Evolutionary conservation across 2,797 vertebrate species (phyloP).

Genomic region (Pseudochirops corinnae): DNA sequence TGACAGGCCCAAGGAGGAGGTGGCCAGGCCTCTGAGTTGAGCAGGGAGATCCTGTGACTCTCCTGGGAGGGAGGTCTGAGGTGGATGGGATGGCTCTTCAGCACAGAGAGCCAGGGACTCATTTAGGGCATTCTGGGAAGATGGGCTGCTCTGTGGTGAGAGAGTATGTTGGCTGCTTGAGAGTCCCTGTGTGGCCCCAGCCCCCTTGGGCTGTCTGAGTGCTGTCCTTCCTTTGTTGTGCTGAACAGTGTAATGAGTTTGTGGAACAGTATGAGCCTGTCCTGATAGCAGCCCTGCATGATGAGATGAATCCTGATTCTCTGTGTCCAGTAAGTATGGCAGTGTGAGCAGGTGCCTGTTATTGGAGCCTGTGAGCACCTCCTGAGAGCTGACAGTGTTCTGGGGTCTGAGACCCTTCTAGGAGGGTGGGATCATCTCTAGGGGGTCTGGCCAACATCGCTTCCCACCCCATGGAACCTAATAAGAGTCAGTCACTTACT

Average conservation of each 20-base stretch:
- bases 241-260: constrained; percentile 92
- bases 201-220: neutral
- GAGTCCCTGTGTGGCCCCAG: too few species aligned
- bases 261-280: constrained; percentile 91
- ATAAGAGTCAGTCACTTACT: neutral
- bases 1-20: neutral
- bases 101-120: too few species aligned
- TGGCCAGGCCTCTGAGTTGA: neutral
- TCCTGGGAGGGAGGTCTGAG: neutral
- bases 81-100: neutral
- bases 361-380: rapidly evolving
- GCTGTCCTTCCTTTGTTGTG: constrained; percentile 38
- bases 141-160: neutral
- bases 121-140: neutral
- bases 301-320: constrained; percentile 93
- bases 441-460: neutral
- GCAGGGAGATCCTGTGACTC: neutral
- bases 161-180: neutral
- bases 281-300: constrained; percentile 91
- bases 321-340: constrained; percentile 91
- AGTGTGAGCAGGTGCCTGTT: rapidly evolving
- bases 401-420: neutral
- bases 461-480: neutral
- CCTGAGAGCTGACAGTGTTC: neutral
- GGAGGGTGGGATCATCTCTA: neutral